These are phyloP conservation scores for Athrips mouffetella DNA, from an alignment of 2,888 invertebrate genomes.

Conservation along the genomic window DNA sequence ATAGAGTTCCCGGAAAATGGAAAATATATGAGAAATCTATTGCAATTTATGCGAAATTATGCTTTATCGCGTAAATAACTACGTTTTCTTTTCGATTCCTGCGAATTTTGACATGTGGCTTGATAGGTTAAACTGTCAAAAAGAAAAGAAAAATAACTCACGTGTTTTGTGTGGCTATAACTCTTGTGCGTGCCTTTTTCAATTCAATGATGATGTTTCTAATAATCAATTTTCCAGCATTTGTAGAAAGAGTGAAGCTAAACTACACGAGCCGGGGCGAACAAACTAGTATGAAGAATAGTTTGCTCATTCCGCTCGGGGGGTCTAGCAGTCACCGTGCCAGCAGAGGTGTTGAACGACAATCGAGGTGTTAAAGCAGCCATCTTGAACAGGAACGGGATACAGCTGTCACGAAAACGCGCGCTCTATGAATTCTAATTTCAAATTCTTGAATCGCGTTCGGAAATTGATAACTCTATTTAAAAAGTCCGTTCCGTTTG, in stretches of 20 bases:
- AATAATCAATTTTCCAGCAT: slow-evolving; percentile 16
- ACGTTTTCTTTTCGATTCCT: too few species aligned
- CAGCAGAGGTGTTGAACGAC: background rate
- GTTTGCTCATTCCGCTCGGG: slow-evolving; percentile 79
- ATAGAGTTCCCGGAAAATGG: too few species aligned
- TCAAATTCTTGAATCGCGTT: slow-evolving; percentile 1
- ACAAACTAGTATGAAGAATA: slow-evolving; percentile 69
- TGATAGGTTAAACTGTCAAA: too few species aligned
- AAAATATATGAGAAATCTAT: too few species aligned
- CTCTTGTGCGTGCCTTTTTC: too few species aligned
- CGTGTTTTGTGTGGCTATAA: too few species aligned
- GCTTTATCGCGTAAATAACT: too few species aligned
- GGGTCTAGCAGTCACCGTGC: slow-evolving; percentile 43
- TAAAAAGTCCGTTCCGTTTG: slow-evolving; percentile 2
- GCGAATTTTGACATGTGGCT: too few species aligned
- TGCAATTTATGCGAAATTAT: too few species aligned
- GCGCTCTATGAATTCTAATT: slow-evolving; percentile 9
- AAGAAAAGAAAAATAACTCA: too few species aligned
- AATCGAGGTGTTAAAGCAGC: background rate
- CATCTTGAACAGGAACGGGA: background rate
- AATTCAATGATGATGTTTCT: too few species aligned
- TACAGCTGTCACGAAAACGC: background rate
- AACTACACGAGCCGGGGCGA: slow-evolving; percentile 79
- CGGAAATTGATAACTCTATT: background rate
- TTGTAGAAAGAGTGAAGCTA: slow-evolving; percentile 44